These are phyloP conservation scores for Subacronicta megacephala DNA, from an alignment of 2,888 invertebrate species.

Conservation along the genomic window DNA sequence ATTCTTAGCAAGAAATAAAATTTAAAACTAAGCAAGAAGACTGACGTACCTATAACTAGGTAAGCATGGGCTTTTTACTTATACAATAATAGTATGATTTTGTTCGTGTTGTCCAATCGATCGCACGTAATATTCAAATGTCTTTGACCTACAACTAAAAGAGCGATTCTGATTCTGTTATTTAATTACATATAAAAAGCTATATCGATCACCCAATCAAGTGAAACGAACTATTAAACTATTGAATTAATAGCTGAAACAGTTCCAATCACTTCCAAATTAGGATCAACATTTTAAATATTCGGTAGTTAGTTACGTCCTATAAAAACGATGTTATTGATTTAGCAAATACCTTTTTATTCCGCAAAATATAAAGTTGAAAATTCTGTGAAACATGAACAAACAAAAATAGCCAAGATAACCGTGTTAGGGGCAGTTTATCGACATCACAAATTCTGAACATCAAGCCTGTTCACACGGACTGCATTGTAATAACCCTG, in stretches of 20 bases:
- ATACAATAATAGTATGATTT: no score
- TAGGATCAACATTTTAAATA: slow-evolving; percentile 1
- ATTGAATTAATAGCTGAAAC: slow-evolving; percentile 8
- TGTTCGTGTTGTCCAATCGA: no score
- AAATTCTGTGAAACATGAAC: slow-evolving; percentile 12
- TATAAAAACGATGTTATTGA: background rate
- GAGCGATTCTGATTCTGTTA: no score
- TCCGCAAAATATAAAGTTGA: background rate
- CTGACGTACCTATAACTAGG: no score
- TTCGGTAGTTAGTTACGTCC: no score
- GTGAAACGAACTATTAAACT: background rate
- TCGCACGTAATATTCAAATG: no score
- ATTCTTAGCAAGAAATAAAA: no score
- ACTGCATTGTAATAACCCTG: slow-evolving; percentile 79
- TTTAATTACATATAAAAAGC: no score
- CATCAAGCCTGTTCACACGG: slow-evolving; percentile 70
- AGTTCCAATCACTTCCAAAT: slow-evolving; percentile 5
- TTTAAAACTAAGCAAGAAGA: no score
- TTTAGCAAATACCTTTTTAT: background rate
- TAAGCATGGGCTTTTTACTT: no score
- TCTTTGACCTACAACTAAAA: no score
- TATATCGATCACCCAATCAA: slow-evolving; percentile 1
- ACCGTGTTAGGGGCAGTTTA: slow-evolving; percentile 72
- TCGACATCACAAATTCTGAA: slow-evolving; percentile 77
- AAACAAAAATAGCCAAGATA: slow-evolving; percentile 51